phyloP scores from a whole-genome alignment of 2,888 invertebrate species.

The Tenodera sinensis region DNA sequence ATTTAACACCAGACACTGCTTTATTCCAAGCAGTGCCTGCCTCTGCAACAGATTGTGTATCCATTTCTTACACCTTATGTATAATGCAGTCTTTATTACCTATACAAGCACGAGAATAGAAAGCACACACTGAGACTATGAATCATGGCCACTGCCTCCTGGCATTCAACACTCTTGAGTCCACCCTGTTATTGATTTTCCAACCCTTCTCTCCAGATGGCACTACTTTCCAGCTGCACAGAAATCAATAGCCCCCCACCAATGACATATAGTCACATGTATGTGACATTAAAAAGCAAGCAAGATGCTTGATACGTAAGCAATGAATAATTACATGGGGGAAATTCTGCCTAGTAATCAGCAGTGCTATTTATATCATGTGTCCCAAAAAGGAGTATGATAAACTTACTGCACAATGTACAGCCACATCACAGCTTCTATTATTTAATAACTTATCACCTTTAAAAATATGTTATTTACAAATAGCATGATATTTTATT shows the following conservation, averaged over 20 bases:
- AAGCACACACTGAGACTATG: not conserved
- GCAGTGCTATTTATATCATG: not conserved
- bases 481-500: too few species aligned
- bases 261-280: not conserved
- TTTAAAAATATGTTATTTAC: too few species aligned
- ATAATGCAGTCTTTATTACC: not conserved
- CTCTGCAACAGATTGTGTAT: not conserved
- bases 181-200: constrained; percentile 24
- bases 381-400: too few species aligned
- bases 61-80: not conserved
- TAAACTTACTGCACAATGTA: too few species aligned
- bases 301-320: too few species aligned
- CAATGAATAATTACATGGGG: not conserved
- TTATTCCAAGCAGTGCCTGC: not conserved
- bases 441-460: too few species aligned
- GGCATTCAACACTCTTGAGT: not conserved
- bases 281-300: not conserved
- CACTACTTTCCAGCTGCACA: constrained; percentile 12
- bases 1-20: not conserved
- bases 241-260: constrained; percentile 18
- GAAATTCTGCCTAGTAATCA: not conserved
- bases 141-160: constrained; percentile 4
- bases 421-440: too few species aligned
- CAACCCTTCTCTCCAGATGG: constrained; percentile 12
- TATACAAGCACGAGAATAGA: not conserved